phyloP scores from a whole-genome alignment of 2,888 invertebrate genomes.

The Lasioglossum leucozonium region DNA sequence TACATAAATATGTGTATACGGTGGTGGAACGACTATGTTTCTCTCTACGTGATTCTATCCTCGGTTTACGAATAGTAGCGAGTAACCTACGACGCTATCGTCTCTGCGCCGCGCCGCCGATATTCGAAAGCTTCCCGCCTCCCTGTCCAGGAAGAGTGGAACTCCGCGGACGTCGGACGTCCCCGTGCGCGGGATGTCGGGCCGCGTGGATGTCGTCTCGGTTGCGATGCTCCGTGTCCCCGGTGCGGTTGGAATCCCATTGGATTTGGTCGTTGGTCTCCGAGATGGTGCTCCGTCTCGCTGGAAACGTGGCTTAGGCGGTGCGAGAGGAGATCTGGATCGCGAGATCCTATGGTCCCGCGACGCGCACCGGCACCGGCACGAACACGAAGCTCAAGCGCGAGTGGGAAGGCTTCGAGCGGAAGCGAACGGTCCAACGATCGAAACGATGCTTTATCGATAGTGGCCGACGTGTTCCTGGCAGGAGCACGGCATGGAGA shows the following conservation, averaged over 20 bases:
- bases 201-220: neutral
- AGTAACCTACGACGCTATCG: constrained; percentile 9
- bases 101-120: neutral
- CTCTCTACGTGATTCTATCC: constrained; percentile 47
- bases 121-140: neutral
- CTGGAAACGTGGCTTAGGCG: neutral
- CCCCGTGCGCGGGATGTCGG: neutral
- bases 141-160: neutral
- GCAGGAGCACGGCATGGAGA: constrained; percentile 68
- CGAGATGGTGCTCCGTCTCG: neutral
- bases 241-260: neutral
- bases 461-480: constrained; percentile 74
- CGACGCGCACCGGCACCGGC: neutral
- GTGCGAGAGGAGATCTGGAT: constrained; percentile 5
- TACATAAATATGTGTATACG: constrained; percentile 31
- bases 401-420: neutral
- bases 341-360: constrained; percentile 5
- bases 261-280: constrained; percentile 9
- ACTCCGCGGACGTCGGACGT: neutral
- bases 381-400: neutral
- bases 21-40: constrained; percentile 31
- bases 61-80: constrained; percentile 35
- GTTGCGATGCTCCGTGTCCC: neutral
- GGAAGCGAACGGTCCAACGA: neutral
- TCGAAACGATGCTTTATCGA: constrained; percentile 62